A percentile compares a stretch with the other conserved stretches of the same genome.
These are phyloP conservation scores for rabbit (Oryctolagus cuniculus) DNA, from an alignment of 2,113 vertebrate genomes.

Conservation along the genomic window mOryCun1.1 NC_091448.1:11067501-11068000, in stretches of 20 bases:
- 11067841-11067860: background rate
- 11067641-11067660: no score
- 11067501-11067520: no score
- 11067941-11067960: background rate
- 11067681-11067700: no score
- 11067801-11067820: background rate
- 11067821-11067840: background rate
- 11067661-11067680: no score
- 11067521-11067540: no score
- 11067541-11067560: no score
- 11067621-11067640: no score
- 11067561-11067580: no score
- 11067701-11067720: no score
- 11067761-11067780: background rate
- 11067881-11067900: background rate
- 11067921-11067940: background rate
- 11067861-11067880: background rate
- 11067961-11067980: background rate
- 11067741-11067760: background rate
- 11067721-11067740: background rate
- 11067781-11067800: background rate
- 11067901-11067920: background rate
- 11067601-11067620: no score
- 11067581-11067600: no score
- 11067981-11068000: background rate